Evolutionary conservation across 2,113 vertebrate genomes (phyloP).

Genomic region (Cebidichthys violaceus): DNA sequence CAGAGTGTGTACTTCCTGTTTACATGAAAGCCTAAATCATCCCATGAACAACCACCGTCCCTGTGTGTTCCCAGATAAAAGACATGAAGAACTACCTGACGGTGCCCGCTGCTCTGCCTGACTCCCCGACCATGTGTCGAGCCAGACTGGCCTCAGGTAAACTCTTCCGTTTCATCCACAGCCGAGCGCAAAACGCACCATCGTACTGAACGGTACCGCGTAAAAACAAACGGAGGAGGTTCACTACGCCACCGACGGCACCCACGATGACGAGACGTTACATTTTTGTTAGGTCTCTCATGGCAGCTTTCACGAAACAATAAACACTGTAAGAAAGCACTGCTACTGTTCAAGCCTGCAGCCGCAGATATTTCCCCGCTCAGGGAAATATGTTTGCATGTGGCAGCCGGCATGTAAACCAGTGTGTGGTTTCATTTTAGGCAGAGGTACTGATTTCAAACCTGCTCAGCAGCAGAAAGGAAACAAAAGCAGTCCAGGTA

Average conservation of each 20-base stretch:
- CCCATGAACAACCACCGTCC: neutral
- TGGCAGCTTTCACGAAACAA: neutral
- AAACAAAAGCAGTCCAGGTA: conserved; percentile 69
- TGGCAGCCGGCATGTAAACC: conserved; percentile 63
- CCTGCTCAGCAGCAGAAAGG: conserved; percentile 69
- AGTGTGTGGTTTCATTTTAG: conserved; percentile 80
- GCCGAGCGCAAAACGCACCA: conserved; percentile 13
- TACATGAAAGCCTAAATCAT: neutral
- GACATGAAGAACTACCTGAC: conserved; percentile 94
- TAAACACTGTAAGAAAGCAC: neutral
- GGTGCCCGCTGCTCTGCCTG: conserved; percentile 88
- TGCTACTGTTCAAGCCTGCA: conserved; percentile 17
- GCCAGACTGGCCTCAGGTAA: conserved; percentile 94
- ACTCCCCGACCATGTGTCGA: conserved; percentile 91
- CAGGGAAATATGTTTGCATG: conserved; percentile 63
- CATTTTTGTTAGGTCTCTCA: conserved; percentile 14
- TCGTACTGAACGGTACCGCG: conserved; percentile 4
- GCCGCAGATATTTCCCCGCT: conserved; percentile 37
- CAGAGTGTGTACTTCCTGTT: neutral
- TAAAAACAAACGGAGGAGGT: neutral
- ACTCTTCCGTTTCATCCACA: conserved; percentile 18
- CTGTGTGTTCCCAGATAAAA: conserved; percentile 70
- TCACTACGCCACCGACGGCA: neutral
- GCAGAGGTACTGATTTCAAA: conserved; percentile 75
- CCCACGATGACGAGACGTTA: neutral